A percentile compares a stretch with the other conserved stretches of the same genome.
Evolutionary conservation across 2,113 vertebrate genomes (phyloP).

Genomic region (Rhinolophus sinicus): DNA sequence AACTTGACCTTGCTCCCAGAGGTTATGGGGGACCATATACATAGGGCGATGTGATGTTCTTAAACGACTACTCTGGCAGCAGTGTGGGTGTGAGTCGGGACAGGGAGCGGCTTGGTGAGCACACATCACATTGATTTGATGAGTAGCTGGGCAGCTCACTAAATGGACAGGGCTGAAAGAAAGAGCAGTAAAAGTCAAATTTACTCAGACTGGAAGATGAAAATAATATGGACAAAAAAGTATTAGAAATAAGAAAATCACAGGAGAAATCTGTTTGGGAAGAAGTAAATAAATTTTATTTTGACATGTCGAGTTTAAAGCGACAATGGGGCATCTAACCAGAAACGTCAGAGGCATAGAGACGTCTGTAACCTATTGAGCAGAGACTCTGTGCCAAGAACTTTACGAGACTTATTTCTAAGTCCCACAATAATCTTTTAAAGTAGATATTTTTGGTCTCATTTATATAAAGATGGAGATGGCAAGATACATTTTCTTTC

Average conservation of each 20-base stretch:
- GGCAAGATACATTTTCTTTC: background rate
- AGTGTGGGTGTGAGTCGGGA: rapidly evolving
- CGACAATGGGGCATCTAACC: background rate
- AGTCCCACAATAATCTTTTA: background rate
- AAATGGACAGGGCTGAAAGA: background rate
- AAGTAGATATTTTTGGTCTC: background rate
- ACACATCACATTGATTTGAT: rapidly evolving
- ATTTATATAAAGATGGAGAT: conserved; percentile 20
- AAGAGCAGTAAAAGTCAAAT: background rate
- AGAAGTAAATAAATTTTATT: background rate
- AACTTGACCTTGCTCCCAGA: rapidly evolving
- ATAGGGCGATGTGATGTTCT: rapidly evolving
- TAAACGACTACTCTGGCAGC: rapidly evolving
- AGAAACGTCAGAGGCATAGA: background rate
- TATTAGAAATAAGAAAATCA: background rate
- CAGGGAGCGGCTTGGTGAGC: rapidly evolving
- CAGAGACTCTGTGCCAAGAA: background rate
- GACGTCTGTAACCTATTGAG: background rate
- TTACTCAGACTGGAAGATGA: background rate
- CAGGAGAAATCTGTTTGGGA: background rate
- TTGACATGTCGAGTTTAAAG: background rate
- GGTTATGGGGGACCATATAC: rapidly evolving
- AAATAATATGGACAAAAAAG: background rate
- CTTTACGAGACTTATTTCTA: background rate
- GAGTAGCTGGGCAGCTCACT: rapidly evolving